Evolutionary conservation across 2,888 invertebrate species (phyloP), one percentile per base, ranked within the genome.

Genomic region (Cancer borealis): DNA sequence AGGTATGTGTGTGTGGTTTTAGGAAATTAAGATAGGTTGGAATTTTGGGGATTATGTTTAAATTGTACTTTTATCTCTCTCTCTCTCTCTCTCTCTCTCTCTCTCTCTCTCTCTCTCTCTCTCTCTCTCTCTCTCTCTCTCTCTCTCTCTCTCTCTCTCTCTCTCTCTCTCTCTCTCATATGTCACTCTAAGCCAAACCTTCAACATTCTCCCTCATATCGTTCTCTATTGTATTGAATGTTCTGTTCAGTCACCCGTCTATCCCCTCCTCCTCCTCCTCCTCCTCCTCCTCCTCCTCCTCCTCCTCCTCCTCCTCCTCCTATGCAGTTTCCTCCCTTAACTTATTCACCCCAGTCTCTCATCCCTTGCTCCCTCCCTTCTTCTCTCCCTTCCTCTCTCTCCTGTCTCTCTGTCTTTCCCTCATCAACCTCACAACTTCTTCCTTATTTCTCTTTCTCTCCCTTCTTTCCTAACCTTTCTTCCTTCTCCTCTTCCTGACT

Each of bases 131-230:
- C 73, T 73, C 73, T 73, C 73, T 73, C 73, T 73, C 73, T 73
- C 73, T 73, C 73, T 73, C 73, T 73, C 73, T 73, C 73, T 73
- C 73, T 73, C 73, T 73, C 73, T 73, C 73, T 73, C 73, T 73
- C 73, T 73, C 73, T 73, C 73, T 73, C 73, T 73, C 73, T 73
- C n/a, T 14, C n/a, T 73, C 21, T 73, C 14, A 21, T 73, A 21
- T 73, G n/a, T 73, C 73, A 6, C 73, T 73, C n/a, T 73, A 21
- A n/a, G 21, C 73, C 73, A 73, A 6, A 14, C 54, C 73, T 8
- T 73, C 73, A 21, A 4, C 73, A 54, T 26, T 73, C 73, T 73
- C 5, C 73, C 73, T 73, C 26, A 73, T 73, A 21, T n/a, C 21
- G 8, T 73, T 26, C 73, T 73, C 73, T n/a, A n/a, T 73, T 73